Evolutionary conservation across 2,113 vertebrate genomes (phyloP), one percentile per base, ranked within the genome.

Genomic region (Scophthalmus maximus): DNA sequence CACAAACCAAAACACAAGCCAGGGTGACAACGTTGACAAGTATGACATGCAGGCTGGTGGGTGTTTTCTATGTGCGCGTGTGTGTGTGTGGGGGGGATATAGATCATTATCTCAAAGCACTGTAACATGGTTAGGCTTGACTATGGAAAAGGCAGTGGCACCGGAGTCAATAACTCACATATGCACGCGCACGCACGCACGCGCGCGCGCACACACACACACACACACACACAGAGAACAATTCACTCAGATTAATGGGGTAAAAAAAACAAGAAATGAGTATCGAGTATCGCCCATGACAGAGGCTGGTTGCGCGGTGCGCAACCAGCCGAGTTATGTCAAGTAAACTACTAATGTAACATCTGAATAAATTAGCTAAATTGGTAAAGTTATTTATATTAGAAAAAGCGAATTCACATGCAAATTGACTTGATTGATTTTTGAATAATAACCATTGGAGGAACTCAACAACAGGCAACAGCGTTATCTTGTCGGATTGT

Each of bases 31-130:
- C 23, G 0, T 20, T 61, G 46, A 73, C 62, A 52, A 68, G 63
- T 46, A 57, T 34, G 63, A 69, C 65, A 73, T 67, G 53, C 64
- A 42, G 59, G 57, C 44, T 18, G 18, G 29, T 53, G 49, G 53
- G 51, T 73, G 36, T 36, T 65, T 34, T 20, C 25, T n/a, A n/a
- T n/a, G 26, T 46, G 18, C 26, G 11, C 30, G 26, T 56, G 10
- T 46, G 56, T 65, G 55, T 34, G 34, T 47, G 27, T 51, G 30
- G 40, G 59, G 59, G 57, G 59, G 68, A 79, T 71, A 49, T 59
- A 49, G 63, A 82, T 83, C 51, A 32, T 81, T 83, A 70, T 83
- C 82, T 79, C 34, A 68, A 69, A 85, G 57, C 59, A 55, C 56
- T 80, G 63, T 46, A 81, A 78, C 69, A 65, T 20, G 11, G 83